Evolutionary conservation across 2,113 vertebrate species (phyloP), one percentile per base, ranked within the genome.

Genomic region (Neoarius graeffei): DNA sequence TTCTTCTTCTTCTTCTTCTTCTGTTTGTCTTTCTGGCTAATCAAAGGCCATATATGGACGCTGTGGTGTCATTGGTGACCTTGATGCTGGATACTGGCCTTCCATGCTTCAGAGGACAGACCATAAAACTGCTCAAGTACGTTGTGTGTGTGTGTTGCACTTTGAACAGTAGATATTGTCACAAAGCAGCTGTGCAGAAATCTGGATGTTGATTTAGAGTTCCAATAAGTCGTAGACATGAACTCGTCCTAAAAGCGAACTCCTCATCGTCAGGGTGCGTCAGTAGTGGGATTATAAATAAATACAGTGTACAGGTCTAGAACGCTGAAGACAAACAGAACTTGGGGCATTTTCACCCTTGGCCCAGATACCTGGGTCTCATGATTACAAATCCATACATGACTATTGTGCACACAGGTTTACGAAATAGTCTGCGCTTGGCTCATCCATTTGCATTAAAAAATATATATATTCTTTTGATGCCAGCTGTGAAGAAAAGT

Each of bases 51-150:
- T 99, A 99, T 91, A 99, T 99, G 98, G 98, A 99, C 48, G 98
- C 98, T 0, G 98, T 99, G 0, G 98, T 99, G 50, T 99, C 98
- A 3, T 93, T 99, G 48, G 98, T 99, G 42, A 99, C 98, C 0
- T 85, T 99, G 88, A 95, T 96, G 95, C 90, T 99, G 94, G 98
- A 99, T 93, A 99, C 98, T 0, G 98, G 98, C 66, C 93, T 99
- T 81, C 98, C 98, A 3, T 99, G 98, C 90, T 99, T 99, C 93
- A 96, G 98, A 82, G 98, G 98, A 88, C 98, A 99, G 94, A 99
- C 98, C 88, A 99, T 99, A 92, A 99, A 99, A 91, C 95, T 98
- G 56, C 94, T 99, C 76, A 99, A 99, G 98, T 99, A 94, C 95
- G 98, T 93, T 79, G 14, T 0, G 11, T 79, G 14, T 0, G 11